Conservation (phyloP, 1,140 invertebrate genomes). For the Phocides pigmalion region DNA sequence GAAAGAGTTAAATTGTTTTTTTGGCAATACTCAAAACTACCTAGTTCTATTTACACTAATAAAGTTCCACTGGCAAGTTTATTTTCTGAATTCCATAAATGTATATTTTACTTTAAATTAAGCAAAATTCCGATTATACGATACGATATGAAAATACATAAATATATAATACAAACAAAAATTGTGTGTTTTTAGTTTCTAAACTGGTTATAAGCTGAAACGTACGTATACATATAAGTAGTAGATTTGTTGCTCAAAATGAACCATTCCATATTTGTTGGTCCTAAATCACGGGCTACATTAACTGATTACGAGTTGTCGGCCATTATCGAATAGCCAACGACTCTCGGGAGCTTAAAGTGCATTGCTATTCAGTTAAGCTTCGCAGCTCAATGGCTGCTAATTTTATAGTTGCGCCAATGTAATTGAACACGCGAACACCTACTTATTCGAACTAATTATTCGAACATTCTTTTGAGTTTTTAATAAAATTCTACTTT, state of each 20-base stretch:
- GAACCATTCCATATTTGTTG: not conserved
- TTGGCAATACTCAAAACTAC: too few species aligned
- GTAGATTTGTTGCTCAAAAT: not conserved
- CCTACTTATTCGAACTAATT: constrained; percentile 43
- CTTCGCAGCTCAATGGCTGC: constrained; percentile 18
- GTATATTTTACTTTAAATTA: too few species aligned
- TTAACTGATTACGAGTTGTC: constrained; percentile 21
- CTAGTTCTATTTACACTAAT: too few species aligned
- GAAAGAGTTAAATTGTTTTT: too few species aligned
- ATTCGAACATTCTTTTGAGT: not conserved
- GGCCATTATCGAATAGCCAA: constrained; percentile 22
- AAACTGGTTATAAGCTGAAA: too few species aligned
- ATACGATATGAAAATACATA: too few species aligned
- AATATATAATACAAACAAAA: too few species aligned
- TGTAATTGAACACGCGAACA: constrained; percentile 47
- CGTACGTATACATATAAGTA: too few species aligned
- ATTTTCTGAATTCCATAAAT: too few species aligned
- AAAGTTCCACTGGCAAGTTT: too few species aligned
- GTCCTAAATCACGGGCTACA: constrained; percentile 13
- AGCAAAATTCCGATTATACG: too few species aligned
- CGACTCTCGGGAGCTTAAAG: constrained; percentile 21
- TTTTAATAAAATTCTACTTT: not conserved
- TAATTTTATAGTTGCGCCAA: constrained; percentile 25
- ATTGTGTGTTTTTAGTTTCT: too few species aligned
- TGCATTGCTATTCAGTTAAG: constrained; percentile 33